Evolutionary conservation across 2,888 invertebrate genomes (phyloP).

Genomic region (Timema podura): DNA sequence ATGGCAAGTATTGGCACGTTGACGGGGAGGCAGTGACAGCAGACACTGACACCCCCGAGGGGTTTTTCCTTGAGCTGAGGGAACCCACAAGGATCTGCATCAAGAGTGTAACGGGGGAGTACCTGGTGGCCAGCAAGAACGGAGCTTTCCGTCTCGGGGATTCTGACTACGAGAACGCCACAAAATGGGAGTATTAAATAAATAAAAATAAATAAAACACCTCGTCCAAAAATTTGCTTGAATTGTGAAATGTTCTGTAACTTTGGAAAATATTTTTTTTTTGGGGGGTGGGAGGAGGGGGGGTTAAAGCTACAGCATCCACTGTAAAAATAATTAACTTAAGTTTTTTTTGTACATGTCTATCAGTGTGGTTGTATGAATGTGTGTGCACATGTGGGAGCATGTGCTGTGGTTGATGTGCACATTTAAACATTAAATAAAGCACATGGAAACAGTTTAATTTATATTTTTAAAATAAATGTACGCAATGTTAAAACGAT

Average conservation of each 20-base stretch:
- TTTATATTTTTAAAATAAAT: too few species aligned
- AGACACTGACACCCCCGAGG: conserved; percentile 77
- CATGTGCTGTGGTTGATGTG: too few species aligned
- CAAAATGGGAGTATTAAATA: conserved; percentile 88
- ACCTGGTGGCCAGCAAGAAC: conserved; percentile 87
- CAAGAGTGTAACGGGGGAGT: conserved; percentile 68
- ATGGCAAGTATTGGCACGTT: conserved; percentile 91
- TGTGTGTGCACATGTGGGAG: too few species aligned
- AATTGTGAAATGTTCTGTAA: conserved; percentile 1
- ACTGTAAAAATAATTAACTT: too few species aligned
- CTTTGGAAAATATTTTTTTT: too few species aligned
- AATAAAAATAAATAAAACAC: conserved; percentile 39
- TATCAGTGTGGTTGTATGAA: too few species aligned
- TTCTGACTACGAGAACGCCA: conserved; percentile 71
- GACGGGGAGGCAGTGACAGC: conserved; percentile 83
- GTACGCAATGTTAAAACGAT: too few species aligned
- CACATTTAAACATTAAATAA: too few species aligned
- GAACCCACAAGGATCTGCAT: conserved; percentile 92
- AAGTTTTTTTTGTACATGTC: too few species aligned
- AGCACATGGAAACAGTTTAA: too few species aligned
- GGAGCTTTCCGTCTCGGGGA: conserved; percentile 83
- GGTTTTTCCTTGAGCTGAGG: conserved; percentile 88
- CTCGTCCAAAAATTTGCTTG: background rate
- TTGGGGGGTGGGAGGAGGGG: too few species aligned
- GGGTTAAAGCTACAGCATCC: too few species aligned